Percentiles rank a stretch among this genome's conserved stretches.
Evolutionary conservation across 2,797 vertebrate species (phyloP).

Genomic region (Saguinus oedipus): DNA sequence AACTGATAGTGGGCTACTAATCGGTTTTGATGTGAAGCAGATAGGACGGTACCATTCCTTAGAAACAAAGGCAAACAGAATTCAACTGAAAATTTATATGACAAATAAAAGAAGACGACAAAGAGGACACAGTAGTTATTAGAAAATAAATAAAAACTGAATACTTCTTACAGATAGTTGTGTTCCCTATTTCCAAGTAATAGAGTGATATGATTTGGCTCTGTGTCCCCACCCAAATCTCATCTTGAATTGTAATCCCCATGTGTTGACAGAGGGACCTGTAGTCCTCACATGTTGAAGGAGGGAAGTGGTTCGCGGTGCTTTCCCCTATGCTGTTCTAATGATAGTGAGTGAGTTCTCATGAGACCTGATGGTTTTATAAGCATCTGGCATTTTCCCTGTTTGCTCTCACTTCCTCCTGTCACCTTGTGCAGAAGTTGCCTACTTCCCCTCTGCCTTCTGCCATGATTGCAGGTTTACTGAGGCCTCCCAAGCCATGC

Average conservation of each 20-base stretch:
- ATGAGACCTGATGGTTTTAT: too few relatives aligned
- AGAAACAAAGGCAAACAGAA: constrained; percentile 12
- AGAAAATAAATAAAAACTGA: constrained; percentile 37
- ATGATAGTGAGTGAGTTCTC: neutral
- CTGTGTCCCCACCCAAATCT: too few relatives aligned
- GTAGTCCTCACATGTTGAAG: too few relatives aligned
- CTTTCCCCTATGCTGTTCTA: neutral
- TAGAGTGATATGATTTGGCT: neutral
- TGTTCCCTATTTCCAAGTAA: constrained; percentile 7
- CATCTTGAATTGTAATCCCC: neutral
- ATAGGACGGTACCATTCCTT: neutral
- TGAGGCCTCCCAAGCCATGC: neutral
- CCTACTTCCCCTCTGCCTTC: neutral
- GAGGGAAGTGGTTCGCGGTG: neutral
- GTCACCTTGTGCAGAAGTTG: neutral
- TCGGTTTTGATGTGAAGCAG: neutral
- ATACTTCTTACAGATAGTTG: neutral
- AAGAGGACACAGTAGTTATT: neutral
- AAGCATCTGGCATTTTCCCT: neutral
- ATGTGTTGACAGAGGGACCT: too few relatives aligned
- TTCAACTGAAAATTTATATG: neutral
- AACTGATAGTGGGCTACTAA: constrained; percentile 23
- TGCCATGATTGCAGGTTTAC: neutral
- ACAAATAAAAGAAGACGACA: neutral
- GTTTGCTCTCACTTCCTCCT: neutral